A percentile compares a stretch with the other conserved stretches of the same genome.
Conservation (phyloP, 2,797 vertebrate genomes). For the Gephyroberyx darwinii region DNA sequence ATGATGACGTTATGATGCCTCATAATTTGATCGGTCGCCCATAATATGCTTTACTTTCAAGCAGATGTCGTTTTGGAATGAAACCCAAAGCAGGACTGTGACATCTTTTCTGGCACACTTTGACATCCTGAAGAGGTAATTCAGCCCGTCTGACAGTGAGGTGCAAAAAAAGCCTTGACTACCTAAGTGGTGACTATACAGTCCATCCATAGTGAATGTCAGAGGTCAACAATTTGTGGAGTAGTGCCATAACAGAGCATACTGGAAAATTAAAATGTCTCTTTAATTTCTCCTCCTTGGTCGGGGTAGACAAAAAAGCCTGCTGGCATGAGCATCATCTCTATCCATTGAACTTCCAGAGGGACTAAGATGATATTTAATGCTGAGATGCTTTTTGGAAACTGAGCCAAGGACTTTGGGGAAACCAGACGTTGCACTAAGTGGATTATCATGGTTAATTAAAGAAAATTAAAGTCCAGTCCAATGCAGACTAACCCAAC, state of each 20-base stretch:
- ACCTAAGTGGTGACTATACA: conserved; percentile 23
- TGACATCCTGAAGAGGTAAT: neutral
- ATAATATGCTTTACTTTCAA: neutral
- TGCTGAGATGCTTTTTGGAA: conserved; percentile 54
- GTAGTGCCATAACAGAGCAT: conserved; percentile 21
- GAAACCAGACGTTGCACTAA: conserved; percentile 52
- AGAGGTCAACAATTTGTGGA: conserved; percentile 32
- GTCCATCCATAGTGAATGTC: conserved; percentile 23
- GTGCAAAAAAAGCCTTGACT: neutral
- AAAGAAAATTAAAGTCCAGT: conserved; percentile 60
- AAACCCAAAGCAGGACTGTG: neutral
- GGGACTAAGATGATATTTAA: conserved; percentile 44
- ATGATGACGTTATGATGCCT: neutral
- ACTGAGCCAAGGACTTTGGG: conserved; percentile 41
- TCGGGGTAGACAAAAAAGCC: conserved; percentile 4
- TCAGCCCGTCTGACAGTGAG: too few species aligned
- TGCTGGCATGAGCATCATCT: conserved; percentile 9
- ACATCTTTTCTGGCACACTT: too few species aligned
- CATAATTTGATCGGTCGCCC: neutral
- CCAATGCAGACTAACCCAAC: conserved; percentile 16
- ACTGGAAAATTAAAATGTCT: conserved; percentile 10
- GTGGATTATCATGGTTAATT: conserved; percentile 56
- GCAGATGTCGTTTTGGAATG: neutral
- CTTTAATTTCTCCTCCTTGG: conserved; percentile 13
- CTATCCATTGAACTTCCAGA: conserved; percentile 5